phyloP scores from a whole-genome alignment of 2,113 vertebrate species.

The Talpa occidentalis region DNA sequence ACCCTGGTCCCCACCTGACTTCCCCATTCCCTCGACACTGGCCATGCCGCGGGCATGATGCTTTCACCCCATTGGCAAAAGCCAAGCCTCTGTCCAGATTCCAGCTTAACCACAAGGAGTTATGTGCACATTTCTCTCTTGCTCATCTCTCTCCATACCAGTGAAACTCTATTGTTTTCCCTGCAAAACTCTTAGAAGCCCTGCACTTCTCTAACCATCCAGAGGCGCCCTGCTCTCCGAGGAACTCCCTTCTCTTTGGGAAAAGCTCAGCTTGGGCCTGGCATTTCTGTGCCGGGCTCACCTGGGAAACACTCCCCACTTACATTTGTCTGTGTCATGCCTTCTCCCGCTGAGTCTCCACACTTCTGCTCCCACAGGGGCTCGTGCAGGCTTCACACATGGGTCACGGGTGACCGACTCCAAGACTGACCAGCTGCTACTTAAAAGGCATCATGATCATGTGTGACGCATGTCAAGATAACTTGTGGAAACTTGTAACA shows the following conservation, averaged over 20 bases:
- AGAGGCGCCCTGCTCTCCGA: neutral
- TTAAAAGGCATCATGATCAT: neutral
- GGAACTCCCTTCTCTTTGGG: neutral
- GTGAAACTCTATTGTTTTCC: neutral
- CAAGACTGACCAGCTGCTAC: neutral
- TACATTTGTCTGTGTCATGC: rapidly evolving
- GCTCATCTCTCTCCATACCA: neutral
- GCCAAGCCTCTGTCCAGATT: neutral
- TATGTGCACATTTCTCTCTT: neutral
- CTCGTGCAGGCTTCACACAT: neutral
- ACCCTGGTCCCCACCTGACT: neutral
- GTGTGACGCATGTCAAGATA: neutral
- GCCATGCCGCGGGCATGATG: rapidly evolving
- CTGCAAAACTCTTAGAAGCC: neutral
- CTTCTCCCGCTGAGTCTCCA: neutral
- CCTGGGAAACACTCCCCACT: neutral
- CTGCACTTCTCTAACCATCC: no score
- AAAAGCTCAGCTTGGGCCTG: neutral
- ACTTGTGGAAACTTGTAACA: neutral
- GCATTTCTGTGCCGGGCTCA: neutral
- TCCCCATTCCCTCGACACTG: neutral
- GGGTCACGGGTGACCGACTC: neutral
- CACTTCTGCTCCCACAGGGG: neutral
- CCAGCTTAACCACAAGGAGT: neutral
- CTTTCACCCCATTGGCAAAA: neutral